Evolutionary conservation across 2,888 invertebrate genomes (phyloP).

Genomic region (Synergus gifuensis): DNA sequence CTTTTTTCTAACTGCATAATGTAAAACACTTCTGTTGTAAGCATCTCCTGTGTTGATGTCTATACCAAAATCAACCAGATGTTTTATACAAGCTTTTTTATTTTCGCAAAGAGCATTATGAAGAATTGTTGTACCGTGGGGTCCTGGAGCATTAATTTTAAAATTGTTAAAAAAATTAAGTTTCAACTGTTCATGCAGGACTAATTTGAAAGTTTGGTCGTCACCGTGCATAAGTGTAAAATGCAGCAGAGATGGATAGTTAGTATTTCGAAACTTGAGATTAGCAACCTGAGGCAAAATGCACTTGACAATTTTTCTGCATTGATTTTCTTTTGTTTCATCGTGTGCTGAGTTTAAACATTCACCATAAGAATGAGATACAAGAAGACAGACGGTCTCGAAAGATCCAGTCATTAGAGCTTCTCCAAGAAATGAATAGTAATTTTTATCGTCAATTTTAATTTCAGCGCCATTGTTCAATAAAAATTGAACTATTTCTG

Average conservation of each 20-base stretch:
- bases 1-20: conserved; percentile 1
- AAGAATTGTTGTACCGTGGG: too few relatives aligned
- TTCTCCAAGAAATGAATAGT: neutral
- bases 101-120: neutral
- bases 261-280: neutral
- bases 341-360: neutral
- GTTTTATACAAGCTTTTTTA: neutral
- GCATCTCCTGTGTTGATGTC: neutral
- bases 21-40: neutral
- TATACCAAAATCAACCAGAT: neutral
- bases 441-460: neutral
- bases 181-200: too few relatives aligned
- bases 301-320: neutral
- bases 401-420: neutral
- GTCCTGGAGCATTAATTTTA: too few relatives aligned
- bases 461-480: neutral
- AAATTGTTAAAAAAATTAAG: too few relatives aligned
- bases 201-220: too few relatives aligned
- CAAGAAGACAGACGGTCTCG: neutral
- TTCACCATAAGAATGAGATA: neutral
- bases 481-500: conserved; percentile 1
- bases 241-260: neutral
- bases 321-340: neutral
- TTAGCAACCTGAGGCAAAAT: neutral
- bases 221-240: neutral